A percentile compares a stretch with the other conserved stretches of the same genome.
phyloP scores from a whole-genome alignment of 2,113 vertebrate genomes.

The Pedetes capensis region DNA sequence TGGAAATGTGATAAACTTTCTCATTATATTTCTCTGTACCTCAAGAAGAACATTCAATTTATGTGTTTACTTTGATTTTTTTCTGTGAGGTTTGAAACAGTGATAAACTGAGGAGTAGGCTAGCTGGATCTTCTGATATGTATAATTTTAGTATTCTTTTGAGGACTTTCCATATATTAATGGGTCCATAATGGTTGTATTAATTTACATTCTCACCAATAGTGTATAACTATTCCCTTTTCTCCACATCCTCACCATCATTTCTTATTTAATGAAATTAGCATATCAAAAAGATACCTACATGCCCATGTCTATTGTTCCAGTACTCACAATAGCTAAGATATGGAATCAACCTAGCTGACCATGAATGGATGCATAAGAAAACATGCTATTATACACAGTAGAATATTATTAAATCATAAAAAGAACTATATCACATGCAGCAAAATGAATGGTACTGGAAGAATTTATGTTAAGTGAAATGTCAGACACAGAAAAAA shows the following conservation, averaged over 20 bases:
- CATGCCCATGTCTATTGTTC: background rate
- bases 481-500: background rate
- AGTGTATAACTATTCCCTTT: background rate
- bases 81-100: background rate
- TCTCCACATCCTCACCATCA: background rate
- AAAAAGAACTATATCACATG: background rate
- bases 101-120: background rate
- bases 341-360: background rate
- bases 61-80: background rate
- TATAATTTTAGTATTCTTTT: background rate
- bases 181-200: too few species aligned
- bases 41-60: background rate
- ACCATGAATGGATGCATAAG: background rate
- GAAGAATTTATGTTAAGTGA: background rate
- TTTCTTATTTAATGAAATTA: background rate
- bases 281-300: background rate
- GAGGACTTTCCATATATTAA: background rate
- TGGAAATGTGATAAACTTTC: background rate
- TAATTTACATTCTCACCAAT: too few species aligned
- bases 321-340: background rate
- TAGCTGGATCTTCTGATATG: background rate
- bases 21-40: background rate
- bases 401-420: background rate
- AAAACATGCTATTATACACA: background rate
- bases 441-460: background rate